These are phyloP conservation scores for Tryphoninae sp. DNA, from an alignment of 2,888 invertebrate genomes.

Conservation along the genomic window DNA sequence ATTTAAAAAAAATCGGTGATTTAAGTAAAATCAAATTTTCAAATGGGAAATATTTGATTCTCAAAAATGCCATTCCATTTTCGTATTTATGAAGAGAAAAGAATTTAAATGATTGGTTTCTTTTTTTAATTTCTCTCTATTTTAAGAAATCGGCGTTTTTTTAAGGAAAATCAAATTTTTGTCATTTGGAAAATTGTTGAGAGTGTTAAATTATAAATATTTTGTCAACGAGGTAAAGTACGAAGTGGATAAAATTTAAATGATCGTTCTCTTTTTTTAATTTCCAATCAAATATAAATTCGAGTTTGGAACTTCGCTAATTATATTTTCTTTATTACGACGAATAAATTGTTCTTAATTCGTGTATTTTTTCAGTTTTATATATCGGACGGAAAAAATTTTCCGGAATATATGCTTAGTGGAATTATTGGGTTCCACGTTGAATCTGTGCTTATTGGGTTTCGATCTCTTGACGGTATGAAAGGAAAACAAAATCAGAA, in stretches of 20 bases:
- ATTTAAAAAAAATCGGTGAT: too few species aligned
- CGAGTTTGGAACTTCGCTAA: background rate
- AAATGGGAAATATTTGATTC: too few species aligned
- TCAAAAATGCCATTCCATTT: too few species aligned
- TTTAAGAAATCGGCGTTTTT: background rate
- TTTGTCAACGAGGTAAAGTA: background rate
- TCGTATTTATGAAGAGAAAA: too few species aligned
- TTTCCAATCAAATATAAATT: background rate
- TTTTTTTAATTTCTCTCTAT: too few species aligned
- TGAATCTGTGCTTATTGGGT: constrained; percentile 64
- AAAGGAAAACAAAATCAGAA: background rate
- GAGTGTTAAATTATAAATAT: background rate
- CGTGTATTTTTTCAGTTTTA: constrained; percentile 50
- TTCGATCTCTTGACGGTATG: constrained; percentile 43
- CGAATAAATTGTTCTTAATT: background rate
- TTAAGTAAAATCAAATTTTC: too few species aligned
- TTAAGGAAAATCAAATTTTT: background rate
- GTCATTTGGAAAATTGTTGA: background rate
- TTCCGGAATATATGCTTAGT: constrained; percentile 62
- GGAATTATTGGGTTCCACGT: constrained; percentile 63
- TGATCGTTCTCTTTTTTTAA: background rate
- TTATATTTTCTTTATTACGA: background rate
- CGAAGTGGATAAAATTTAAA: background rate
- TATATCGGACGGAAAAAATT: constrained; percentile 42
- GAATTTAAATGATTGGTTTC: background rate